Base-by-base conservation (phyloP, 2,888 invertebrate genomes). In the Baronia brevicornis region DNA sequence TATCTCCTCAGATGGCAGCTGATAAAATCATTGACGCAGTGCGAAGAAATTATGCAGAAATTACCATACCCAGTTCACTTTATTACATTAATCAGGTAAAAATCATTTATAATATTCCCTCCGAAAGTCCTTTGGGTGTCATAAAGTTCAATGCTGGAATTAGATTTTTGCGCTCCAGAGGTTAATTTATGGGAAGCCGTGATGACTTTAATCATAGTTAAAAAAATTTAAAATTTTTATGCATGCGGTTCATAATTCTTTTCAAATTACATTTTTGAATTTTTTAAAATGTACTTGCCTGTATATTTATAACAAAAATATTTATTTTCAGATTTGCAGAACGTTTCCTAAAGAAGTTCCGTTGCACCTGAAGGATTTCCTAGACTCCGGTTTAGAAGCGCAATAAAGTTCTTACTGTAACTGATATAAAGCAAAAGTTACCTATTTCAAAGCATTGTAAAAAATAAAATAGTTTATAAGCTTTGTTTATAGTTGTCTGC, bases 1-100 rank as follows among this genome's bases (percentile, higher is more conserved):
- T 92, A 23, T 61, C 86, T 3, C 86, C 91, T 0, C 74, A 87
- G 41, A 84, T 87, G 39, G 91, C 90, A 0, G 92, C 90, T 1
- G 73, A 82, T 29, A 67, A 82, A 42, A 92, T 93, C 54, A 85
- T 93, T 28, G 72, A 78, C 28, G 91, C 92, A 0, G 90, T 92
- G 45, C 77, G 91, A 36, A 79, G 87, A 44, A 86, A 90, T 28
- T 63, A 88, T 31, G 44, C 48, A 20, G 90, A 91, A 61, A 71
- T 86, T 6, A 85, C 91, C 14, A 86, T 93, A 25, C 93, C 93
- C 0, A 72, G 80, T 39, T 82, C 80, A 4, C 86, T 88, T 39
- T 65, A 86, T 33, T 70, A 84, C 33, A 43, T 90, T 11, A 89
- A 89, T 48, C 75, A 84, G 71, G 77, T 86, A 52, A 79, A 57